Percentiles rank a stretch among this genome's conserved stretches.
These are phyloP conservation scores for Pangasius mekongensis DNA, from an alignment of 2,797 vertebrate species.

Conservation along the genomic window DNA sequence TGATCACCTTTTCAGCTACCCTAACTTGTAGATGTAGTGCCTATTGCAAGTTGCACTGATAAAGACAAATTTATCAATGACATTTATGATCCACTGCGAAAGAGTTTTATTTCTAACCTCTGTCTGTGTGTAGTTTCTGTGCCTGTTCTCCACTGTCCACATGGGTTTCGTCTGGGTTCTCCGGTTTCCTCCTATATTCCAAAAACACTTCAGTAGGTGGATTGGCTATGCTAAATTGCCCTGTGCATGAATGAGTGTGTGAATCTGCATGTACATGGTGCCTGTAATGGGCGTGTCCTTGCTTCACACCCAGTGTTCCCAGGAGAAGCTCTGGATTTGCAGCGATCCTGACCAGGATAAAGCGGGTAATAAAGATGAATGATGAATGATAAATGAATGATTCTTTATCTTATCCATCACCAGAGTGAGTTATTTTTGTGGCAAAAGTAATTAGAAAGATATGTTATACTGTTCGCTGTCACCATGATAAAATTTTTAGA, in stretches of 20 bases:
- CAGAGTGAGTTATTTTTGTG: conserved; percentile 43
- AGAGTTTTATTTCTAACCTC: background rate
- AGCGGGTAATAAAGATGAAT: background rate
- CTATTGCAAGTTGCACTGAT: background rate
- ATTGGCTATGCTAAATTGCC: background rate
- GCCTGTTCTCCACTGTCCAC: background rate
- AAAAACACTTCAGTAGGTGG: background rate
- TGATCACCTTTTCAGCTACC: background rate
- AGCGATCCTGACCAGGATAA: background rate
- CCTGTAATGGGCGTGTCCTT: background rate
- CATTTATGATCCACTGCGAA: background rate
- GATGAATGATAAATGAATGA: background rate
- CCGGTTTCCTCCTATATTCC: background rate
- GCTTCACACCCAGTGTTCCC: background rate
- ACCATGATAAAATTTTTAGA: conserved; percentile 26
- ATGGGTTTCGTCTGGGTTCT: background rate
- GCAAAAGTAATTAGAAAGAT: conserved; percentile 30
- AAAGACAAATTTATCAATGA: background rate
- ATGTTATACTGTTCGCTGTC: conserved; percentile 12
- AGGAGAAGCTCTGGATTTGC: background rate
- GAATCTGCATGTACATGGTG: background rate
- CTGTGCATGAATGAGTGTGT: background rate
- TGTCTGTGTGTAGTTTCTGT: background rate
- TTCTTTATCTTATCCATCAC: conserved; percentile 17
- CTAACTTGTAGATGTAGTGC: background rate